Conservation (phyloP, 2,888 invertebrate genomes). For the Microctonus aethiopoides region DNA sequence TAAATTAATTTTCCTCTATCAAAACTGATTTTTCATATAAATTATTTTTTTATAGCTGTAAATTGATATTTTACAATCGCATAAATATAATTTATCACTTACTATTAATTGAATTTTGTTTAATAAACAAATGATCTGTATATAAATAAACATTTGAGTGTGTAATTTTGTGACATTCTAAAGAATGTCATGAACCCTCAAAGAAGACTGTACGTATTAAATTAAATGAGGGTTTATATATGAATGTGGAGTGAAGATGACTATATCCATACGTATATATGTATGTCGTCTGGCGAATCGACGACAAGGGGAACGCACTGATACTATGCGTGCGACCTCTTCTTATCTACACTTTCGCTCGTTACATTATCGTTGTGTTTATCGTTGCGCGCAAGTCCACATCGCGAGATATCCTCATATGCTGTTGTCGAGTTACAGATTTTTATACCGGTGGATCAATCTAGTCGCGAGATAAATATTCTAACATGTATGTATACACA, state of each 20-base stretch:
- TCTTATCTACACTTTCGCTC: constrained; percentile 53
- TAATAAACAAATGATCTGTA: too few relatives aligned
- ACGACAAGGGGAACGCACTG: constrained; percentile 18
- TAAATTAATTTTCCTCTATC: background rate
- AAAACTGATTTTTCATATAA: background rate
- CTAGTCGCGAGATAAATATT: constrained; percentile 33
- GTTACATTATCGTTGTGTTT: constrained; percentile 57
- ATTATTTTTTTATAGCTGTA: background rate
- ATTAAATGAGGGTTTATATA: constrained; percentile 6
- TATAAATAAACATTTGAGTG: too few relatives aligned
- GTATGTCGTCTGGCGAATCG: constrained; percentile 26
- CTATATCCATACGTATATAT: constrained; percentile 25
- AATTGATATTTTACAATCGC: background rate
- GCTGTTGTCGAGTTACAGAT: constrained; percentile 36
- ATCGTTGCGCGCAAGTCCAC: constrained; percentile 47
- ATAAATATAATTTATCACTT: background rate
- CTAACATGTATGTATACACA: background rate
- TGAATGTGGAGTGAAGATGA: background rate
- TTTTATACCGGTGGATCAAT: constrained; percentile 37
- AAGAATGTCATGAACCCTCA: constrained; percentile 9
- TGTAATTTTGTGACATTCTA: constrained; percentile 5
- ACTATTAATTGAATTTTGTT: too few relatives aligned
- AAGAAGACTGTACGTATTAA: background rate
- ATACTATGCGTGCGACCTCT: constrained; percentile 29
- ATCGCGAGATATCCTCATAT: constrained; percentile 39